Evolutionary conservation across 1,140 invertebrate genomes (phyloP).

Genomic region (Tribolium madens): DNA sequence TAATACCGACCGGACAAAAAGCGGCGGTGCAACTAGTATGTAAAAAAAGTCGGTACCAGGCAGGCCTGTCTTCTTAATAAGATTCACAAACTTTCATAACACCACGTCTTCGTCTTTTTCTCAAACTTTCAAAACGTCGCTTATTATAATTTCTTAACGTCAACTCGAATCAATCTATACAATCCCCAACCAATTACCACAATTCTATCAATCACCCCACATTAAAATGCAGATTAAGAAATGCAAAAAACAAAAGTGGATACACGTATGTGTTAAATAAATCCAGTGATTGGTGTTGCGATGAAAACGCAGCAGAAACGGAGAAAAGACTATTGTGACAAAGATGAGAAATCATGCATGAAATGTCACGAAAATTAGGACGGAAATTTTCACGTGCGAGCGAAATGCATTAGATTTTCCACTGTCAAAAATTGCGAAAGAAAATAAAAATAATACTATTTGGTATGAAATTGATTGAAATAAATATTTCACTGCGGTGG

Average conservation of each 20-base stretch:
- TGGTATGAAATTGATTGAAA: background rate
- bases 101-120: constrained; percentile 38
- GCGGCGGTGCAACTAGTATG: constrained; percentile 46
- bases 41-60: constrained; percentile 42
- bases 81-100: constrained; percentile 51
- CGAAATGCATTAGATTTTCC: constrained; percentile 10
- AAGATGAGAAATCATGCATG: constrained; percentile 13
- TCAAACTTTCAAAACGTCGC: constrained; percentile 26
- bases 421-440: background rate
- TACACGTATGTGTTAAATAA: background rate
- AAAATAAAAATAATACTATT: background rate
- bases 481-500: background rate
- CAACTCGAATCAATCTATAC: background rate
- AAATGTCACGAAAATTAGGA: constrained; percentile 11
- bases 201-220: constrained; percentile 9
- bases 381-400: background rate
- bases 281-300: background rate
- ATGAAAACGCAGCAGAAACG: constrained; percentile 2
- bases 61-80: constrained; percentile 46
- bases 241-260: background rate
- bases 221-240: background rate
- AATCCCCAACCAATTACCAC: constrained; percentile 28
- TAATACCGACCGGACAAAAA: constrained; percentile 47
- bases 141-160: constrained; percentile 41
- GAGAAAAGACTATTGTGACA: background rate